These are phyloP conservation scores for Propithecus perrieri DNA, from an alignment of 2,797 vertebrate genomes.

Conservation along the genomic window DNA sequence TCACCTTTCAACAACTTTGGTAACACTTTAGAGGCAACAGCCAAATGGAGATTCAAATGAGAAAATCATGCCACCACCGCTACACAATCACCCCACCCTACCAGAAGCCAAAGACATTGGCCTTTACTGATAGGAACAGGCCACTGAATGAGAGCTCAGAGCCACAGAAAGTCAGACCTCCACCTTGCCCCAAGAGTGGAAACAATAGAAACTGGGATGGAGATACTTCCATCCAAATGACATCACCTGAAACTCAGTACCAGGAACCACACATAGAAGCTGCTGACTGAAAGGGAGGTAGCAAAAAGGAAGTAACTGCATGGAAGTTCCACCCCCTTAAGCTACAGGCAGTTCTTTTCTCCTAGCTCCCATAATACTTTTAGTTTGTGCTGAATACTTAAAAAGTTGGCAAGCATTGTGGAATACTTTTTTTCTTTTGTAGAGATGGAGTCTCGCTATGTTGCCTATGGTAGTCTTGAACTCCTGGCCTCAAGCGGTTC, in stretches of 20 bases:
- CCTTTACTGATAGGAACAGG: background rate
- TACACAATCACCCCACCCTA: background rate
- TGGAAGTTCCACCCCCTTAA: background rate
- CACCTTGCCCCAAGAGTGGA: background rate
- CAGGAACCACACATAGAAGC: background rate
- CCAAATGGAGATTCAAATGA: slow-evolving; percentile 23
- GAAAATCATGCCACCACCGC: background rate
- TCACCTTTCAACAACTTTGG: slow-evolving; percentile 34
- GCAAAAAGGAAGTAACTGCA: background rate
- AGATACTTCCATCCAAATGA: background rate
- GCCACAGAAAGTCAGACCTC: background rate
- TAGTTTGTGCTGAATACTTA: slow-evolving; percentile 13
- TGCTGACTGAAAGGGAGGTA: background rate
- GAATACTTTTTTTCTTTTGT: background rate
- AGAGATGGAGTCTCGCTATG: too few relatives aligned
- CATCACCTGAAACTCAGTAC: background rate
- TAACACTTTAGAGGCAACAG: slow-evolving; percentile 3
- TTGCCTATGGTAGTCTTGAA: too few relatives aligned
- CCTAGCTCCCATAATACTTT: background rate
- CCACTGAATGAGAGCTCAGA: background rate
- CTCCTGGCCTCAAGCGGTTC: too few relatives aligned
- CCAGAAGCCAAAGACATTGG: background rate
- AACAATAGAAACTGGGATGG: background rate
- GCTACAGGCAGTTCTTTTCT: background rate
- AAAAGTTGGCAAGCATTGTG: background rate